Evolutionary conservation across 2,888 invertebrate species (phyloP), one percentile per base, ranked within the genome.

Genomic region (Oxyscelio sp.): DNA sequence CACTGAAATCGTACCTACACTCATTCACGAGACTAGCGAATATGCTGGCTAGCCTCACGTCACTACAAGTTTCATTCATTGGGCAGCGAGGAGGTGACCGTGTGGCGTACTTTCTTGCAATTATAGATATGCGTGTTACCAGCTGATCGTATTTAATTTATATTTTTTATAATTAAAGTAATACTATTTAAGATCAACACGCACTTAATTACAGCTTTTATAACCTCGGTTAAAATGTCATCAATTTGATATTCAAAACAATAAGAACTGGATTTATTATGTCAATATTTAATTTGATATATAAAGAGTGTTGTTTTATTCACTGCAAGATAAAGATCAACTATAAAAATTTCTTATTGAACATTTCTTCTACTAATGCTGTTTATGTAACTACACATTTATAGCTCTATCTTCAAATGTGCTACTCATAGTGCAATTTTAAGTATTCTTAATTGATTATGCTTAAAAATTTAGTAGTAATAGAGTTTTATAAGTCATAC

Each of bases 1-100:
- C 87, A 87, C 89, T 91, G 90, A 89, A 91, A 91, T 89, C 90
- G 89, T 89, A 89, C 89, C 89, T 89, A 90, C 89, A 90, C 90
- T 91, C 91, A 91, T 92, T 91, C 92, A 92, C 89, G 88, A 85
- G 75, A 31, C 73, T 74, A 70, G 79, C 73, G 63, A 83, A 75
- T 79, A 77, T 70, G 73, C 78, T 61, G 86, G 85, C 86, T 87
- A 90, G 66, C 61, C 89, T 90, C 88, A 85, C 89, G 89, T 87
- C 88, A 89, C 78, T 88, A 83, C 87, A 75, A 85, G 88, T 85
- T 89, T 89, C 89, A 90, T 91, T 91, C 90, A 91, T 89, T 86
- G 85, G 79, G 82, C 85, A 85, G 87, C 87, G 86, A 89, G 85
- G 87, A 89, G 89, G 85, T 86, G 87, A 87, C 85, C 88, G 56